phyloP scores from a whole-genome alignment of 2,113 vertebrate genomes.

The Rhynchopsitta pachyrhyncha region DNA sequence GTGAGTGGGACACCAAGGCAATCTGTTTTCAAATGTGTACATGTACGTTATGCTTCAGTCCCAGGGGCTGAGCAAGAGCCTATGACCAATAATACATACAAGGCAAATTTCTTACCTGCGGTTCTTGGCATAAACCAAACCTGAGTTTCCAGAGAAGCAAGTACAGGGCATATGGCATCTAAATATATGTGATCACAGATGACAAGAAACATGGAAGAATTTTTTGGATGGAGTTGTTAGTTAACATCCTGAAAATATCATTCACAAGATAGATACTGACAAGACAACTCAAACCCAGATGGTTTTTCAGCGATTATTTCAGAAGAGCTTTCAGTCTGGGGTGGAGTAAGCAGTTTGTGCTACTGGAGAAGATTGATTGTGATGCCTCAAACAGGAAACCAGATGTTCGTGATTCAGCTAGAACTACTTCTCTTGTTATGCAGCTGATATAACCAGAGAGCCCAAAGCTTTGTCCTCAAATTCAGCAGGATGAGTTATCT shows the following conservation, averaged over 20 bases:
- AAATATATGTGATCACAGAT: slow-evolving; percentile 15
- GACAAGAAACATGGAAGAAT: slow-evolving; percentile 24
- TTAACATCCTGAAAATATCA: slow-evolving; percentile 44
- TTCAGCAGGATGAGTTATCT: not conserved
- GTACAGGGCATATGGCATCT: slow-evolving; percentile 41
- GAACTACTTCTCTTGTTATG: not conserved
- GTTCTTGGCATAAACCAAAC: not conserved
- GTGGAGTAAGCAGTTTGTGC: slow-evolving; percentile 8
- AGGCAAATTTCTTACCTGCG: not conserved
- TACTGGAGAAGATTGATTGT: slow-evolving; percentile 10
- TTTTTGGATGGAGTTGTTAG: slow-evolving; percentile 24
- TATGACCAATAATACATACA: not conserved
- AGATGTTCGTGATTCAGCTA: not conserved
- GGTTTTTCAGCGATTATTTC: slow-evolving; percentile 18
- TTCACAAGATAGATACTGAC: slow-evolving; percentile 21
- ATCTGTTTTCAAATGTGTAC: not conserved
- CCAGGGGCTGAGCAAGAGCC: not conserved
- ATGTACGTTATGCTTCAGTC: not conserved
- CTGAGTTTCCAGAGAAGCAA: slow-evolving; percentile 28
- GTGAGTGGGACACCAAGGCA: slow-evolving; percentile 3
- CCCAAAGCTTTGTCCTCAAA: not conserved
- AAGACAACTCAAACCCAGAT: slow-evolving; percentile 50
- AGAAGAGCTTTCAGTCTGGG: not conserved
- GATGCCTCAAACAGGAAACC: slow-evolving; percentile 13
- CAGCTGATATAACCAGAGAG: not conserved